Base-by-base conservation (phyloP, 2,888 invertebrate genomes). In the Micoletzkya japonica region DNA sequence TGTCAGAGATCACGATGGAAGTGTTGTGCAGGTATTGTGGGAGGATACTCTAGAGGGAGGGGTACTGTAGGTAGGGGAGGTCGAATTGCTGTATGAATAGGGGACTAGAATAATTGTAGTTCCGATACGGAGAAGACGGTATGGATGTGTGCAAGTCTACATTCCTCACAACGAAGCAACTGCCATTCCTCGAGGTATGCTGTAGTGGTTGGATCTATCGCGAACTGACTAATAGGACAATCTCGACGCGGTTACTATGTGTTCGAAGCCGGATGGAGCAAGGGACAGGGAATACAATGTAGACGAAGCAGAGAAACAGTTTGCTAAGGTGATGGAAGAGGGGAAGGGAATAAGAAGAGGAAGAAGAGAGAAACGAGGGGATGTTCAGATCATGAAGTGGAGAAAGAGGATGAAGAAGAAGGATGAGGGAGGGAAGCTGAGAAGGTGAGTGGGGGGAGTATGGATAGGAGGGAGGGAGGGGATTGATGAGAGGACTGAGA, bases 1-100 rank as follows among this genome's bases (percentile, higher is more conserved):
- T 0, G 98, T 98, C 0, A 90, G 97, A 74, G 97, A 99, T 86
- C 91, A 92, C 72, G 97, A 98, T 86, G 91, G 92, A 39, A 92
- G 92, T 85, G 90, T 99, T 1, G 90, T 98, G 66, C 97, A 95
- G 88, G 90, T 91, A 82, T 56, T 20, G 20, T 14, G 36, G 39
- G 32, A 7, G 20, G 44, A 44, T 44, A 20, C 10, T 44, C 20
- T 39, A 17, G 39, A 10, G n/a, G 54, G 26, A 14, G 54, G 54
- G 6, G 24, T 10, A 54, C 24, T 14, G 54, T 24, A 54, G 7
- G 54, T 7, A 24, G 26, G 10, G n/a, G 26, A 10, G 54, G n/a
- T 10, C 26, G 14, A 17, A 44, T 44, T 44, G 49, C 14, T 17
- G 14, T 44, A 17, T 44, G 49, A 44, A 44, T 44, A 44, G 14